Evolutionary conservation across 2,797 vertebrate species (phyloP).

Genomic region (Trichosurus vulpecula): DNA sequence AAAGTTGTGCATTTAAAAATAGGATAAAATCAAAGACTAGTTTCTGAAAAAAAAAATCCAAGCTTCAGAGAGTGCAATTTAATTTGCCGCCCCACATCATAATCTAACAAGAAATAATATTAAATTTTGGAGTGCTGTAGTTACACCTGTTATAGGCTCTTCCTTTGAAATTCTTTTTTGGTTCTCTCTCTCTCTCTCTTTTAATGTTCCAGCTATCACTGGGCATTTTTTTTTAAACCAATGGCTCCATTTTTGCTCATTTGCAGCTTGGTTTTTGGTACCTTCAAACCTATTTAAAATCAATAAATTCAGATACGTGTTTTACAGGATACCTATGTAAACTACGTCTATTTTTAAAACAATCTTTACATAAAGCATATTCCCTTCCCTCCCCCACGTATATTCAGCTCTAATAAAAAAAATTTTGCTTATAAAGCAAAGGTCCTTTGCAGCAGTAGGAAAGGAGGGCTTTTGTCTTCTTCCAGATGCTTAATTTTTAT

Average conservation of each 20-base stretch:
- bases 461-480: slow-evolving; percentile 34
- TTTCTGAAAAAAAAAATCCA: slow-evolving; percentile 73
- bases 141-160: slow-evolving; percentile 76
- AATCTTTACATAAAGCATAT: slow-evolving; percentile 70
- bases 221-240: slow-evolving; percentile 54
- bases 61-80: slow-evolving; percentile 74
- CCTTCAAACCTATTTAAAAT: slow-evolving; percentile 76
- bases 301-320: slow-evolving; percentile 63
- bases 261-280: slow-evolving; percentile 79
- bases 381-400: slow-evolving; percentile 43
- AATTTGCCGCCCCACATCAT: slow-evolving; percentile 64
- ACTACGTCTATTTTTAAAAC: slow-evolving; percentile 70
- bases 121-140: slow-evolving; percentile 69
- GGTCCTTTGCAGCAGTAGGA: slow-evolving; percentile 67
- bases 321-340: slow-evolving; percentile 76
- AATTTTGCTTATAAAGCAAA: slow-evolving; percentile 76
- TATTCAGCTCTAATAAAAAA: neutral
- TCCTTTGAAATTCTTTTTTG: slow-evolving; percentile 71
- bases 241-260: slow-evolving; percentile 57
- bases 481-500: slow-evolving; percentile 58
- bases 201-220: slow-evolving; percentile 51
- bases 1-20: slow-evolving; percentile 75
- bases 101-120: slow-evolving; percentile 52
- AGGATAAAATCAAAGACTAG: slow-evolving; percentile 70
- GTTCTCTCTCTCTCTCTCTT: neutral